Conservation (phyloP, 2,113 vertebrate species). For the Oreocharis arfaki region DNA sequence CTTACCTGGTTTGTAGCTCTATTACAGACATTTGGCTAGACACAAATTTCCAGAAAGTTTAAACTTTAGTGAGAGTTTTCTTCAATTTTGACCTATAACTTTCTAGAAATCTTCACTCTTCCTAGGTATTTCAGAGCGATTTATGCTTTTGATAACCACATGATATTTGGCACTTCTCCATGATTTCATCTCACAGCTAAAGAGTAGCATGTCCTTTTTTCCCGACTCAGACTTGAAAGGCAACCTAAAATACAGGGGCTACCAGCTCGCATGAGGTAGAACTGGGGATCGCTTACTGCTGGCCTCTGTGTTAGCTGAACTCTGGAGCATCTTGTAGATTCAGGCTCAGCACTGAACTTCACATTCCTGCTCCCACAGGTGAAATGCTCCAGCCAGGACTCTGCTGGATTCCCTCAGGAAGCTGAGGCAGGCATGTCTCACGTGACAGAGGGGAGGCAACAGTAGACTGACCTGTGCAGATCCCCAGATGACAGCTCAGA, state of each 20-base stretch:
- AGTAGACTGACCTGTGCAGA: background rate
- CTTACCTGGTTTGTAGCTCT: background rate
- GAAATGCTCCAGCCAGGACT: background rate
- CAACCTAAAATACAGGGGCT: background rate
- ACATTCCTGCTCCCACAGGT: background rate
- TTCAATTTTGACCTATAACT: constrained; percentile 1
- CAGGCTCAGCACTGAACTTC: background rate
- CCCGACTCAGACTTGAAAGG: background rate
- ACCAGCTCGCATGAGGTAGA: background rate
- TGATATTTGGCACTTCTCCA: background rate
- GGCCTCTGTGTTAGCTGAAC: background rate
- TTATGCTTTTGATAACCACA: background rate
- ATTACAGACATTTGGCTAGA: background rate
- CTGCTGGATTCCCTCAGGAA: background rate
- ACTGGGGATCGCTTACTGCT: background rate
- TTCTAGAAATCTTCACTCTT: background rate
- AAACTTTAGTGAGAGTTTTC: background rate
- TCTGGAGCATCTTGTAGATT: background rate
- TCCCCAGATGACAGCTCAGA: background rate
- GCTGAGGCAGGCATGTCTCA: background rate
- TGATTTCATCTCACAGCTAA: background rate
- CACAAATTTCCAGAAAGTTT: constrained; percentile 12
- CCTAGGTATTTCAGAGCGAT: background rate
- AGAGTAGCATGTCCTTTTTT: background rate
- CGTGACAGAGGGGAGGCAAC: background rate